phyloP scores from a whole-genome alignment of 2,888 invertebrate species.

The Ligdia adustata region DNA sequence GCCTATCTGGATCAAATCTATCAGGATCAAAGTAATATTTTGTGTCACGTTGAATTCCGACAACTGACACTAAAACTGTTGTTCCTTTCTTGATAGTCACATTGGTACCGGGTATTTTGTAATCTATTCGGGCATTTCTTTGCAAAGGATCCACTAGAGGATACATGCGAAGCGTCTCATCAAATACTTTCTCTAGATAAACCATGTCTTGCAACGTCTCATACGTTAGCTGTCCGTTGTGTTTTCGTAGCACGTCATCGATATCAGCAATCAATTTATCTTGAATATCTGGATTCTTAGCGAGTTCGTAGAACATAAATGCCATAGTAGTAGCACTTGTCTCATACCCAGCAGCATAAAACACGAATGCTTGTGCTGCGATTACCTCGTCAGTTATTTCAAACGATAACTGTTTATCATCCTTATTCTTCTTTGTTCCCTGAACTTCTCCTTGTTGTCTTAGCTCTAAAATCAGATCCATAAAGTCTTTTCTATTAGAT shows the following conservation, averaged over 20 bases:
- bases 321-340: conserved; percentile 67
- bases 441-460: conserved; percentile 44
- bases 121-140: conserved; percentile 53
- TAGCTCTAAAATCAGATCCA: conserved; percentile 56
- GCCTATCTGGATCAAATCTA: conserved; percentile 49
- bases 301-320: conserved; percentile 59
- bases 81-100: conserved; percentile 55
- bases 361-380: conserved; percentile 67
- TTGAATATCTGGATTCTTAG: conserved; percentile 62
- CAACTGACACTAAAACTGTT: conserved; percentile 52
- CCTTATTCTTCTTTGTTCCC: conserved; percentile 28
- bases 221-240: conserved; percentile 58
- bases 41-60: conserved; percentile 66
- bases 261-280: conserved; percentile 55
- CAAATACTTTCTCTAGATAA: conserved; percentile 63
- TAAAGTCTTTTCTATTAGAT: conserved; percentile 52
- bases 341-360: conserved; percentile 72
- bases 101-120: conserved; percentile 60
- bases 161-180: conserved; percentile 68
- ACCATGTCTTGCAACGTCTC: conserved; percentile 61
- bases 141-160: conserved; percentile 66
- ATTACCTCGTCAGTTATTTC: conserved; percentile 56
- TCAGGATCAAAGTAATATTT: conserved; percentile 70
- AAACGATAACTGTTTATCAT: conserved; percentile 29
- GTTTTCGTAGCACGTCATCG: conserved; percentile 45